Conservation (phyloP, 2,888 invertebrate genomes). For the Leucoma salicis region DNA sequence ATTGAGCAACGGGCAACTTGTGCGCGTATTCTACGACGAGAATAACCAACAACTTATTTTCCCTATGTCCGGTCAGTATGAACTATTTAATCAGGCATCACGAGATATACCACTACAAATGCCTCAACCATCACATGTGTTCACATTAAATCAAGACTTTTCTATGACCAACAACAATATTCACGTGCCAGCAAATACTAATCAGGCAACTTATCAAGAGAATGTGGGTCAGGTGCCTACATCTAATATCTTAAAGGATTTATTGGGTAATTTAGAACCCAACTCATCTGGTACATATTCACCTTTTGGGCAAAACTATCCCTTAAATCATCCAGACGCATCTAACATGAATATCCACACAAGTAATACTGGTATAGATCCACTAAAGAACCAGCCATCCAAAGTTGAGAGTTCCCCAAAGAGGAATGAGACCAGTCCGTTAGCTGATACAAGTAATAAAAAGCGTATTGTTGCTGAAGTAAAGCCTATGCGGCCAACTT, state of each 20-base stretch:
- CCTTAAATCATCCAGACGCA: conserved; percentile 75
- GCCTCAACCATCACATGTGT: conserved; percentile 58
- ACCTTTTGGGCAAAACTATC: conserved; percentile 85
- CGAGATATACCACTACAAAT: conserved; percentile 61
- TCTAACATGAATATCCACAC: conserved; percentile 57
- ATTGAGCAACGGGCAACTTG: conserved; percentile 70
- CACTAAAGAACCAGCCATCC: conserved; percentile 43
- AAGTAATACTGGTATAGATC: conserved; percentile 52
- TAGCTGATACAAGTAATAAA: conserved; percentile 81
- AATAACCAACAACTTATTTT: conserved; percentile 74
- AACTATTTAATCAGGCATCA: conserved; percentile 66
- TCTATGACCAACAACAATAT: conserved; percentile 53
- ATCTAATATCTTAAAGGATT: conserved; percentile 85
- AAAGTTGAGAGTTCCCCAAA: conserved; percentile 66
- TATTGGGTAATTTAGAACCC: conserved; percentile 87
- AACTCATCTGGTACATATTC: conserved; percentile 88
- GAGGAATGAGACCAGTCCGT: conserved; percentile 67
- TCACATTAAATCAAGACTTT: conserved; percentile 69
- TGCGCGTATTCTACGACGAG: conserved; percentile 72
- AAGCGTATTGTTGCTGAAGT: conserved; percentile 92
- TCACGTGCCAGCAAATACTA: conserved; percentile 45
- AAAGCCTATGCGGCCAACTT: conserved; percentile 92
- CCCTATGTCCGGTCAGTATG: conserved; percentile 73
- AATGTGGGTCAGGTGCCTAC: conserved; percentile 55
- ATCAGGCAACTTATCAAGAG: conserved; percentile 52